Base-by-base conservation (phyloP, 2,797 vertebrate genomes). In the Enteromius treurensis region DNA sequence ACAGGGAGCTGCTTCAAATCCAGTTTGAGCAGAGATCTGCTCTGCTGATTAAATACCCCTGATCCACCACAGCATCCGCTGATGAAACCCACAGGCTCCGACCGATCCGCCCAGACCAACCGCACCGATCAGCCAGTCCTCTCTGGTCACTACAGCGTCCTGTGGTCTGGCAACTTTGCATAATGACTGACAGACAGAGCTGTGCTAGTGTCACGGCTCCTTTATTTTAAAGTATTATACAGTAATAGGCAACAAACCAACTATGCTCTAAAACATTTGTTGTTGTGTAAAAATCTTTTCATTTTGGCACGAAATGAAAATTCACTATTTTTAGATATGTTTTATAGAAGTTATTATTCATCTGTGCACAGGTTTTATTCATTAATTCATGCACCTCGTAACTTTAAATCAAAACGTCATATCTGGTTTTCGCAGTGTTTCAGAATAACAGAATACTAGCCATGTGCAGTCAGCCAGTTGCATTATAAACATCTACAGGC, bases 1-100 rank as follows among this genome's bases (percentile, higher is more conserved):
- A 78, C 76, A 65, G 76, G 2, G 60, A 65, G 76, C 68, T n/a
- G 21, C 45, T 45, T 15, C 17, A 73, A 13, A 51, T 78, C 19
- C 53, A 79, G 67, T 51, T 11, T 45, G 53, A n/a, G 4, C n/a
- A 17, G 47, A 82, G 81, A 71, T 68, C 62, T 40, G 67, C 29
- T 45, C 32, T 19, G 64, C 74, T 77, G 81, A 80, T 86, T 71
- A 67, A 67, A 77, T 0, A n/a, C 42, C 15, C n/a, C 4, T 34
- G n/a, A 26, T 34, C 53, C 47, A 73, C 32, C 64, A 64, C 13
- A 64, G 19, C 14, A n/a, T 3, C 51, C 21, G 10, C 19, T 69
- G 47, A 79, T 11, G 58, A 82, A 79, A 11, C 26, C 21, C 26
- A 75, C 37, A 10, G 55, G n/a, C 42, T 26, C 58, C 3, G 34